A percentile compares a stretch with the other conserved stretches of the same genome.
These are phyloP conservation scores for Gymnobelideus leadbeateri DNA, from an alignment of 2,113 vertebrate genomes.

Conservation along the genomic window DNA sequence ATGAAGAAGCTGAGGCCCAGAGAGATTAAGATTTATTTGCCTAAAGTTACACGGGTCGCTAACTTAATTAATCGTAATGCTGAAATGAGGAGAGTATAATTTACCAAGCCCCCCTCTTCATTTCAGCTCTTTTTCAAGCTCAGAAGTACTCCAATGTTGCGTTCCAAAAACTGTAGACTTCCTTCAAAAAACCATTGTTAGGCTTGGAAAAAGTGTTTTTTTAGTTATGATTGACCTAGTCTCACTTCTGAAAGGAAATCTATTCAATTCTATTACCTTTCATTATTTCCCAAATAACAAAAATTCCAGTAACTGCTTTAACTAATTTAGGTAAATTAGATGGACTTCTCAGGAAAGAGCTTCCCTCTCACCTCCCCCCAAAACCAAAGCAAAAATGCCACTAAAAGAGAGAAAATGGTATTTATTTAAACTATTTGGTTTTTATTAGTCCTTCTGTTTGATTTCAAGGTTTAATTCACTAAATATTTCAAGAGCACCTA, in stretches of 20 bases:
- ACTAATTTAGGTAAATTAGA: background rate
- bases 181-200: background rate
- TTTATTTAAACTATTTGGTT: background rate
- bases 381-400: background rate
- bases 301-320: background rate
- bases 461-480: background rate
- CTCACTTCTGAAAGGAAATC: background rate
- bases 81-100: background rate
- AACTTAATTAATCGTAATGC: background rate
- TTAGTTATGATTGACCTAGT: background rate
- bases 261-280: background rate
- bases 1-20: background rate
- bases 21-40: background rate
- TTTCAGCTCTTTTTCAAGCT: background rate
- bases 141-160: background rate
- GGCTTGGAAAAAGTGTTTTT: background rate
- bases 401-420: background rate
- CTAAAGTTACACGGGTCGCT: background rate
- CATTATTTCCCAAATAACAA: background rate
- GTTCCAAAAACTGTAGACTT: background rate
- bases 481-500: conserved; percentile 1
- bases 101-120: background rate
- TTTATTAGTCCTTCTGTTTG: background rate
- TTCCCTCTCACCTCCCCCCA: no score
- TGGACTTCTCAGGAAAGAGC: background rate